These are phyloP conservation scores for Bombus turneri DNA, from an alignment of 1,140 invertebrate species.

Conservation along the genomic window DNA sequence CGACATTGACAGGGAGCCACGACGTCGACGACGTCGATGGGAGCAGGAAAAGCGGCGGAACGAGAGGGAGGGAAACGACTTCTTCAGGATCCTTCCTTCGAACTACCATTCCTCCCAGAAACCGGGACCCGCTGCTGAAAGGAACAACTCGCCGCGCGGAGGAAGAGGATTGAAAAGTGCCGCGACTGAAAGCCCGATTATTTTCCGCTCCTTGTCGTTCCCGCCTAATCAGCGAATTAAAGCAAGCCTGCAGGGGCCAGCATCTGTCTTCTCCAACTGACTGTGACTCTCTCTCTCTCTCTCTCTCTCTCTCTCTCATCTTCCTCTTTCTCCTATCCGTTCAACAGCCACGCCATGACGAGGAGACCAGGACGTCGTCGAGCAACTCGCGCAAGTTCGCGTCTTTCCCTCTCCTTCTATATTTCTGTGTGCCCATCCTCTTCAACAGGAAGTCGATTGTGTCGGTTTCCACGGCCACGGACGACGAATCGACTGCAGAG, in stretches of 20 bases:
- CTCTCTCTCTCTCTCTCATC: too few species aligned
- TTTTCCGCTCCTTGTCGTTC: constrained; percentile 77
- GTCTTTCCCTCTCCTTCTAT: neutral
- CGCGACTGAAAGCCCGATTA: constrained; percentile 76
- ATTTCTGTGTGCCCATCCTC: neutral
- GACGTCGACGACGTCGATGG: constrained; percentile 36
- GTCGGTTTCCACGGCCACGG: constrained; percentile 36
- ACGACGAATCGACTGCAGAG: constrained; percentile 16
- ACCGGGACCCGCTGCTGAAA: constrained; percentile 51
- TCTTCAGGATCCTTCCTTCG: constrained; percentile 44
- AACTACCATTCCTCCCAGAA: neutral
- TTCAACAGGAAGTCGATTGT: constrained; percentile 59
- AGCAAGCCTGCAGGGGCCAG: constrained; percentile 71
- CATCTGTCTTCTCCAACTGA: constrained; percentile 34
- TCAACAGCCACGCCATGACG: neutral
- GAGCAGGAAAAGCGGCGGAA: constrained; percentile 16
- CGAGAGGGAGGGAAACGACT: constrained; percentile 17
- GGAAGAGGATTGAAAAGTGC: constrained; percentile 76
- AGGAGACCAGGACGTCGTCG: neutral
- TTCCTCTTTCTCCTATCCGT: neutral
- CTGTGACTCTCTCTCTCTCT: neutral
- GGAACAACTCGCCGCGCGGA: constrained; percentile 55
- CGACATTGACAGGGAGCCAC: constrained; percentile 21
- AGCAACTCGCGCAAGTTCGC: neutral
- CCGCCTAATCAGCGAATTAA: constrained; percentile 81